These are phyloP conservation scores for Poecilus cupreus DNA, from an alignment of 2,888 invertebrate genomes.

Conservation along the genomic window DNA sequence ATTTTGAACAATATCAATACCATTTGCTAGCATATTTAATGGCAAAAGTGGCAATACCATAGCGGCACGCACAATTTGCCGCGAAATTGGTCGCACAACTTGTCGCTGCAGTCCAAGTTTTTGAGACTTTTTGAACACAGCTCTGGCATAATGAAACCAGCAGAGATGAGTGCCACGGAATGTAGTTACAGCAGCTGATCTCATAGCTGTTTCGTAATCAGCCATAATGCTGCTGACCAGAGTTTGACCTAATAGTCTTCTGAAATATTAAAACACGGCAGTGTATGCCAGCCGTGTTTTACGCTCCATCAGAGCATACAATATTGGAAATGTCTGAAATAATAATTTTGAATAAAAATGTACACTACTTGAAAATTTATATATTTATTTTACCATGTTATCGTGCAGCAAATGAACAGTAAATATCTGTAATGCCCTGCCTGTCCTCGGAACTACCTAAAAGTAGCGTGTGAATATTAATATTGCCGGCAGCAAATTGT, in stretches of 20 bases:
- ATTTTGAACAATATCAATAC: too few species aligned
- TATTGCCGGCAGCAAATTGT: neutral
- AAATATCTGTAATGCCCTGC: too few species aligned
- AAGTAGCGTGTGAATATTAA: neutral
- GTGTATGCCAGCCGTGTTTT: neutral
- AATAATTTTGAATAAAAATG: too few species aligned
- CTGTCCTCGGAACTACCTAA: neutral
- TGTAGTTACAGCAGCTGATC: neutral
- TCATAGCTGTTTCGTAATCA: neutral
- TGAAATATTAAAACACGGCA: neutral
- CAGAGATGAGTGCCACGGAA: neutral
- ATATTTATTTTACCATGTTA: too few species aligned
- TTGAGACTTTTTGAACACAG: neutral
- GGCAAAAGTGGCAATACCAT: constrained; percentile 14
- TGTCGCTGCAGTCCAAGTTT: neutral
- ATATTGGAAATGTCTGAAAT: neutral
- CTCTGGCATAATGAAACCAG: constrained; percentile 17
- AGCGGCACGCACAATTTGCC: neutral
- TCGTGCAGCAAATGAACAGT: too few species aligned
- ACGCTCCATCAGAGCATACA: neutral
- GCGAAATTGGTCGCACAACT: neutral
- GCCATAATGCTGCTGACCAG: neutral
- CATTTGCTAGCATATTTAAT: neutral
- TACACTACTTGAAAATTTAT: too few species aligned
- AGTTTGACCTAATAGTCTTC: neutral